Conservation (phyloP, 2,113 vertebrate species). For the Gallinago jamesoni region DNA sequence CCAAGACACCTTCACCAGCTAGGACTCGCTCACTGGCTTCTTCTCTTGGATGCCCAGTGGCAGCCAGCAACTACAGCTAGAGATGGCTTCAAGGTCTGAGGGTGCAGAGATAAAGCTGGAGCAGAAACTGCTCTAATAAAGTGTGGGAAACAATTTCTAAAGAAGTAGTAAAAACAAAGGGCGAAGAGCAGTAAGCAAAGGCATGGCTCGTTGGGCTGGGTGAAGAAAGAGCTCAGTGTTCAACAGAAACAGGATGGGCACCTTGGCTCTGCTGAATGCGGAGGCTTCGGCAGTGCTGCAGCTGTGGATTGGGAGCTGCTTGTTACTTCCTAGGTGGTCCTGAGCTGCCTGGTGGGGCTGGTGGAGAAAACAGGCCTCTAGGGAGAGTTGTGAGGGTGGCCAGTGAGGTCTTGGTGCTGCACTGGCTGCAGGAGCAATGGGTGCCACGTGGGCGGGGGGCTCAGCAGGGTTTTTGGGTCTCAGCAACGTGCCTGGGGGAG, state of each 20-base stretch:
- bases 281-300: not conserved
- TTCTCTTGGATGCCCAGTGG: not conserved
- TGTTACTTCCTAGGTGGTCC: not conserved
- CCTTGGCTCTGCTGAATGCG: not conserved
- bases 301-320: not conserved
- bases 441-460: not conserved
- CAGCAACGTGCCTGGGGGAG: not conserved
- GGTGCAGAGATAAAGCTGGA: not conserved
- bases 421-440: not conserved
- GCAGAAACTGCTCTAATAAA: not conserved
- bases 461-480: not conserved
- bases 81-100: not conserved
- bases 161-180: not conserved
- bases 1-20: not conserved
- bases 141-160: not conserved
- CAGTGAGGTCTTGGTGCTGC: not conserved
- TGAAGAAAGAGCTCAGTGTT: not conserved
- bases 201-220: rapidly evolving
- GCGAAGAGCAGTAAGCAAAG: not conserved
- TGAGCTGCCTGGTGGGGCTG: not conserved
- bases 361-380: rapidly evolving
- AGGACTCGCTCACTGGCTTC: not conserved
- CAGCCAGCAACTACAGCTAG: not conserved
- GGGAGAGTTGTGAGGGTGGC: rapidly evolving
- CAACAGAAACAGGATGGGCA: not conserved